Evolutionary conservation across 1,140 invertebrate species (phyloP).

Genomic region (Condylostylus longicornis): DNA sequence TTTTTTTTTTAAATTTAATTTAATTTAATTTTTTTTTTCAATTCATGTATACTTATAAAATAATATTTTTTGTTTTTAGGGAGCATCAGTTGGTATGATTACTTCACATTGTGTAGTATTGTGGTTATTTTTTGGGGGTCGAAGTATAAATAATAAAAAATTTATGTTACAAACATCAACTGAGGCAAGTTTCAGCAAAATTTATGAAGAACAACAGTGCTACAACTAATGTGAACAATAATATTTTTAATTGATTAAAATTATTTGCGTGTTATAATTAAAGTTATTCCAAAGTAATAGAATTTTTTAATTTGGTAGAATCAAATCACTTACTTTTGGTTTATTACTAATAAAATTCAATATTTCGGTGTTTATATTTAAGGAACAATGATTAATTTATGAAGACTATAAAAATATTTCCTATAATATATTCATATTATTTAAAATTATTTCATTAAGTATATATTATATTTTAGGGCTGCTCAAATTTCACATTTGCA

Average conservation of each 20-base stretch:
- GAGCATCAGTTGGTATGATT: conserved; percentile 50
- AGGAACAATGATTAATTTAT: no score
- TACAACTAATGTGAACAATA: not conserved
- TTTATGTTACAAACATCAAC: conserved; percentile 39
- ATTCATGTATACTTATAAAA: not conserved
- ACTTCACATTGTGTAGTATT: conserved; percentile 45
- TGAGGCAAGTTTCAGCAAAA: conserved; percentile 20
- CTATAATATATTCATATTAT: no score
- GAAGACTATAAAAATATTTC: no score
- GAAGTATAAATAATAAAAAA: conserved; percentile 34
- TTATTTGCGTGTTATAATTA: conserved; percentile 43
- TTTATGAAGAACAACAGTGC: no score
- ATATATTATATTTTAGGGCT: no score
- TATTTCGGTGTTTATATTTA: not conserved
- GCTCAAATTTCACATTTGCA: no score
- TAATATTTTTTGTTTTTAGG: conserved; percentile 23
- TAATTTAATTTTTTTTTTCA: not conserved
- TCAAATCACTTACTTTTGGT: conserved; percentile 14
- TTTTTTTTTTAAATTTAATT: not conserved
- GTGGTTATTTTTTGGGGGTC: conserved; percentile 48
- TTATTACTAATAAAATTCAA: conserved; percentile 14
- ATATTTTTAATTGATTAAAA: not conserved
- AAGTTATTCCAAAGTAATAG: conserved; percentile 39
- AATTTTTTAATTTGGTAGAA: conserved; percentile 7
- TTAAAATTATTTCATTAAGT: no score